A percentile compares a stretch with the other conserved stretches of the same genome.
phyloP scores from a whole-genome alignment of 1,140 invertebrate species.

The Bombus vancouverensis region DNA sequence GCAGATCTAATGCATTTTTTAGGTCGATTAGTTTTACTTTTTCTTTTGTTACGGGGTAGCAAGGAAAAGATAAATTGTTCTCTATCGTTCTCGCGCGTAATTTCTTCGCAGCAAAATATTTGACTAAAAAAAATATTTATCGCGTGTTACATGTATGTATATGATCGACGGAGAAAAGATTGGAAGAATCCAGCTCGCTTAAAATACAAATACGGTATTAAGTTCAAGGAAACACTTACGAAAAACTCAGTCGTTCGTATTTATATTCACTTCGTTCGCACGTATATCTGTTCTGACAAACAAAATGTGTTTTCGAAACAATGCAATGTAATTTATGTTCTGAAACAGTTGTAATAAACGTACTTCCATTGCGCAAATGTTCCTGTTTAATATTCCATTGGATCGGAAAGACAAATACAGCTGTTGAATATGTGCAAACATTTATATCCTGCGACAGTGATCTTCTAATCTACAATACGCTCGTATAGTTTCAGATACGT shows the following conservation, averaged over 20 bases:
- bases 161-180: no score
- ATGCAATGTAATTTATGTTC: background rate
- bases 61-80: no score
- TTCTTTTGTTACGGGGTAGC: no score
- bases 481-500: background rate
- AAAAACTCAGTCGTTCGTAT: background rate
- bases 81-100: no score
- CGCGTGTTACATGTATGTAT: no score
- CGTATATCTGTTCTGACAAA: slow-evolving; percentile 1
- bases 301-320: slow-evolving; percentile 6
- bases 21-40: no score
- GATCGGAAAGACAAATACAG: background rate
- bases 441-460: background rate
- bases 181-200: background rate
- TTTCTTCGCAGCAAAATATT: no score
- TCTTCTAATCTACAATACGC: background rate
- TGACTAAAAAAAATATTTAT: no score
- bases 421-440: background rate
- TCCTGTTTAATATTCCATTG: background rate
- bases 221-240: no score
- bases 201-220: background rate
- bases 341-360: background rate
- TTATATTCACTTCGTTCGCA: background rate
- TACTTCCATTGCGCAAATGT: background rate
- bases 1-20: no score